phyloP scores from a whole-genome alignment of 2,797 vertebrate species.

The Crenichthys baileyi region DNA sequence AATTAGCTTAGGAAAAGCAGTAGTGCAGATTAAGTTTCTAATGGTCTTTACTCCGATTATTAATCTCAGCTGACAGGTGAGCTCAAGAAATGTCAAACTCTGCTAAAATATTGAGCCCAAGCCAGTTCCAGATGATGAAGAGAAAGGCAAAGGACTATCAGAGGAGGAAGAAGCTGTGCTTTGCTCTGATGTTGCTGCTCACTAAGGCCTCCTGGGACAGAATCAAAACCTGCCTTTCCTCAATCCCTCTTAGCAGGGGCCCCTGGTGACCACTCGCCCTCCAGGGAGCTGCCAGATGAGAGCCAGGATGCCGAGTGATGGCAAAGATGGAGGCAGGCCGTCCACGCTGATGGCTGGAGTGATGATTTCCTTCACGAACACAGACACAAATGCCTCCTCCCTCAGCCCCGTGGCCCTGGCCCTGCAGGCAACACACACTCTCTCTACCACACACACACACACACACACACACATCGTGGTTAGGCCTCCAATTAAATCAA shows the following conservation, averaged over 20 bases:
- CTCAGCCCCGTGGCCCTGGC: slow-evolving; percentile 58
- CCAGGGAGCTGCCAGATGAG: slow-evolving; percentile 31
- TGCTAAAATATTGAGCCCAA: slow-evolving; percentile 34
- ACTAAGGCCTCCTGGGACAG: slow-evolving; percentile 57
- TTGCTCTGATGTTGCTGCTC: slow-evolving; percentile 58
- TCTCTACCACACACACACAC: slow-evolving; percentile 22
- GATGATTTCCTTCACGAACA: slow-evolving; percentile 76
- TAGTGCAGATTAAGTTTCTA: not conserved
- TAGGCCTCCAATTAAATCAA: slow-evolving; percentile 99
- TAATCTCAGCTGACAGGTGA: slow-evolving; percentile 24
- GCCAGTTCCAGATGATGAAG: slow-evolving; percentile 41
- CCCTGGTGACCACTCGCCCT: slow-evolving; percentile 58
- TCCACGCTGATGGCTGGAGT: slow-evolving; percentile 67
- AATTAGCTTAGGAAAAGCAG: not conserved
- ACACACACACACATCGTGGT: slow-evolving; percentile 62
- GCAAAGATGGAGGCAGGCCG: slow-evolving; percentile 52
- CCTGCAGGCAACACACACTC: slow-evolving; percentile 66
- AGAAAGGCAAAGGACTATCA: slow-evolving; percentile 20
- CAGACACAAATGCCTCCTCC: slow-evolving; percentile 64
- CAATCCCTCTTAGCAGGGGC: slow-evolving; percentile 64
- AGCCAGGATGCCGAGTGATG: slow-evolving; percentile 24
- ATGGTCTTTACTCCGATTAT: slow-evolving; percentile 27
- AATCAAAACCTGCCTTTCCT: slow-evolving; percentile 76
- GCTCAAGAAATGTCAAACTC: slow-evolving; percentile 52
- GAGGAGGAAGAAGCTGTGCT: slow-evolving; percentile 29